Evolutionary conservation across 2,797 vertebrate species (phyloP), one percentile per base, ranked within the genome.

Genomic region (Pipistrellus nathusii): DNA sequence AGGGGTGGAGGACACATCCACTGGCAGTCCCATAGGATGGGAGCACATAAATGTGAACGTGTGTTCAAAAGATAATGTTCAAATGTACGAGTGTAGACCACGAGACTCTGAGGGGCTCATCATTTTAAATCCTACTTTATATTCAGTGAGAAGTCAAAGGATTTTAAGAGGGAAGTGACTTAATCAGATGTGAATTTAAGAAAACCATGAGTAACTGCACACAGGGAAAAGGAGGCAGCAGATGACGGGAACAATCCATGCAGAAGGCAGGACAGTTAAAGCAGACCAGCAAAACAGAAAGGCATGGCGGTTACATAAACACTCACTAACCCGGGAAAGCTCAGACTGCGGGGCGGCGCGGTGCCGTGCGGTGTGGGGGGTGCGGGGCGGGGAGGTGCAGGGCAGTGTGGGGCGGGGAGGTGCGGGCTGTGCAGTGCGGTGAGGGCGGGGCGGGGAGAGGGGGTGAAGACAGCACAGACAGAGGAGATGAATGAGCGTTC

Each of bases 81-180:
- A 91, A 96, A 85, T 41, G 62, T 2, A 78, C 53, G 93, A 51
- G 85, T 41, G 73, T 8, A 94, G 72, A n/a, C 81, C 91, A n/a
- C 27, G 51, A 55, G 72, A 85, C 69, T 80, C 90, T 13, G 25
- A 81, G 88, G 76, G n/a, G 48, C 84, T 91, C 48, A 75, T 23
- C 72, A 94, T 71, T 91, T 90, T 76, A 75, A 92, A 77, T 87
- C 51, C 38, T 83, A 85, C 64, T 77, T 92, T 78, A 76, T 88
- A 76, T 76, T 87, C 55, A 91, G 51, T 75, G 84, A 91, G 46
- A 88, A 59, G 46, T 85, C 80, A 84, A 68, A 84, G 32, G 38
- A 27, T 62, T 93, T 91, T 77, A 91, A 77, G 32, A 86, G 91
- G 73, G 81, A 23, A 85, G 66, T 82, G 55, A 93, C 87, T 91